Base-by-base conservation (phyloP, 2,113 vertebrate genomes). In the Parus major region DNA sequence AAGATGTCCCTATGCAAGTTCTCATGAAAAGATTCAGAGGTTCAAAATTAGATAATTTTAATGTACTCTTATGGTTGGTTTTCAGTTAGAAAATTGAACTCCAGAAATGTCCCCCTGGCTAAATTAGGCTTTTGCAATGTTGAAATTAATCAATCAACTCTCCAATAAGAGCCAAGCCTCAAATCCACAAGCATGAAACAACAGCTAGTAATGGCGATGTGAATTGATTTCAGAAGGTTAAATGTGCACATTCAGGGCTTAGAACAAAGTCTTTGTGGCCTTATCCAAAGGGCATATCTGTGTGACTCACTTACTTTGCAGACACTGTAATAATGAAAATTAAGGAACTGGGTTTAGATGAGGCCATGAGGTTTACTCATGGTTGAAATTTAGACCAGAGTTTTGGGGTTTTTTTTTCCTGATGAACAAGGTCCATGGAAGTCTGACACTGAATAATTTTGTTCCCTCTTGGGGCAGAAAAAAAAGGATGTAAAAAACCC, bases 191-290 rank as follows among this genome's bases (percentile, higher is more conserved):
- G 57, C 91, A 95, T 71, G 72, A 76, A 89, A 76, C 72, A 86
- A 78, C 89, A 91, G 57, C 89, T 64, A 65, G 84, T 96, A 92
- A 93, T 87, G 61, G 55, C 81, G 29, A 17, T 31, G 82, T 72
- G 86, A 76, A 97, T 89, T 91, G 92, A 95, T 96, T 95, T 96
- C 86, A 91, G 89, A 91, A 96, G 95, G 92, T 87, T 96, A 84
- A 91, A 92, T 93, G 57, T 75, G 86, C 86, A 65, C 53, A 82
- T 85, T 79, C 65, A 49, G 89, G 50, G 77, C 66, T 92, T 12
- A 81, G 57, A 95, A 96, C 89, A 85, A 87, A 91, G 57, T 50
- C 64, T 89, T 44, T 79, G 59, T 11, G 33, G 68, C 88, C 80
- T 88, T 91, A 68, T 82, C 77, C 95, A 91, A 82, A 75, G 42